A percentile compares a stretch with the other conserved stretches of the same genome.
Conservation (phyloP, 2,888 invertebrate species). For the Drosophila fungiperda region DNA sequence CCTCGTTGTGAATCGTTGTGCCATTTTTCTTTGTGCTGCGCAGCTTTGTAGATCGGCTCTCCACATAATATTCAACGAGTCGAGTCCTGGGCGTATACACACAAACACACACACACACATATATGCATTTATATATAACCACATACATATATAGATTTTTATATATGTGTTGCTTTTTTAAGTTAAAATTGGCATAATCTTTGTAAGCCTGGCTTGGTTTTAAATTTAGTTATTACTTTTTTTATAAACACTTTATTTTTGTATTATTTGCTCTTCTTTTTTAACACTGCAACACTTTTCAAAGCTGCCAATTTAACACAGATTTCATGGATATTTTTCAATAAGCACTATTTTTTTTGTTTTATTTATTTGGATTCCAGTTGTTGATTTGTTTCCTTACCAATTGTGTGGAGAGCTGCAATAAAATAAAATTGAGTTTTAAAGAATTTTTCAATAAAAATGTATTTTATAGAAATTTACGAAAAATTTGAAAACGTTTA, state of each 20-base stretch:
- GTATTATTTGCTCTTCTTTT: conserved; percentile 13
- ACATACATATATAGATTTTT: conserved; percentile 7
- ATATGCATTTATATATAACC: conserved; percentile 5
- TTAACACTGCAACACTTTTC: conserved; percentile 37
- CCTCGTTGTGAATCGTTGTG: conserved; percentile 59
- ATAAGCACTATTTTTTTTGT: conserved; percentile 30
- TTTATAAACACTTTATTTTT: conserved; percentile 1
- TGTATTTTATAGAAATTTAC: background rate
- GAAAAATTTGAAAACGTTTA: background rate
- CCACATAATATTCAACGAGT: conserved; percentile 43
- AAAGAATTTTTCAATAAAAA: background rate
- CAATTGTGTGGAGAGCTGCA: conserved; percentile 63
- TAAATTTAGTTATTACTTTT: conserved; percentile 10
- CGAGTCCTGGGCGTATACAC: conserved; percentile 53
- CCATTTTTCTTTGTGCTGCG: conserved; percentile 77
- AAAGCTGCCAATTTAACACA: conserved; percentile 26
- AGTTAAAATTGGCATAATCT: conserved; percentile 42
- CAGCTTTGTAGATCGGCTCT: conserved; percentile 70
- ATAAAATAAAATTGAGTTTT: conserved; percentile 22
- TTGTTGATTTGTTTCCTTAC: conserved; percentile 63
- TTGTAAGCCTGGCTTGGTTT: conserved; percentile 15
- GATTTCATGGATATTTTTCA: conserved; percentile 12
- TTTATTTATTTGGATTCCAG: conserved; percentile 20
- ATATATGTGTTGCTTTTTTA: conserved; percentile 15
- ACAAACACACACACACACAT: conserved; percentile 25